Percentiles rank a stretch among this genome's conserved stretches.
Evolutionary conservation across 2,797 vertebrate genomes (phyloP).

Genomic region (Coilia nasus): DNA sequence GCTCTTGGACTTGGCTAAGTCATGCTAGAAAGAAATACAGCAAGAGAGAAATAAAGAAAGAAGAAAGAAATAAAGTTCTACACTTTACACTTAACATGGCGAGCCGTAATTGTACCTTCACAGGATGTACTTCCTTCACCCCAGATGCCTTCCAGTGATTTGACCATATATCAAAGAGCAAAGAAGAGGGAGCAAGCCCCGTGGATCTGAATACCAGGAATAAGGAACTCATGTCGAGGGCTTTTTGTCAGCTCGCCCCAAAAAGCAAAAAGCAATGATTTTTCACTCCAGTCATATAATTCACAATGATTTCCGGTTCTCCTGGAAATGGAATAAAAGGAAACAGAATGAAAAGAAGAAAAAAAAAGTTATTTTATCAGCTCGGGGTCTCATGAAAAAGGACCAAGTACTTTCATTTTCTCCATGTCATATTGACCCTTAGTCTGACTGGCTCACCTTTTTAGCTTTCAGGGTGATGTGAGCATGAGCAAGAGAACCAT

Average conservation of each 20-base stretch:
- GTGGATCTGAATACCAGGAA: not conserved
- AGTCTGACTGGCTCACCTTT: not conserved
- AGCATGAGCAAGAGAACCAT: not conserved
- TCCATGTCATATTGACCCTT: not conserved
- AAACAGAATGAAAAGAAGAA: not conserved
- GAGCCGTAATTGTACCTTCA: not conserved
- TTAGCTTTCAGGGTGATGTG: not conserved
- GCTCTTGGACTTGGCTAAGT: not conserved
- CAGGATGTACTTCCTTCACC: not conserved
- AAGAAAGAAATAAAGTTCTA: not conserved
- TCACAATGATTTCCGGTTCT: not conserved
- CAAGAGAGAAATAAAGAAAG: not conserved
- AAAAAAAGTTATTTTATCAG: not conserved
- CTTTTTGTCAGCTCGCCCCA: not conserved
- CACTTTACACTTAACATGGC: not conserved
- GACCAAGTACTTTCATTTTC: not conserved
- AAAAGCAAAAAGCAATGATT: not conserved
- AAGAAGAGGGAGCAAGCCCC: not conserved
- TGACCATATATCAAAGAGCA: slow-evolving; percentile 1
- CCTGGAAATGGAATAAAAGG: not conserved
- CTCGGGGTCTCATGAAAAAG: not conserved
- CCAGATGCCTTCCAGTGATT: not conserved
- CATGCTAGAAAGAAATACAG: slow-evolving; percentile 27
- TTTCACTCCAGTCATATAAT: not conserved
- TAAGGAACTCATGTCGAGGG: not conserved